Percentiles rank a stretch among this genome's conserved stretches.
These are phyloP conservation scores for Listronotus bonariensis DNA, from an alignment of 1,140 invertebrate genomes.

Conservation along the genomic window DNA sequence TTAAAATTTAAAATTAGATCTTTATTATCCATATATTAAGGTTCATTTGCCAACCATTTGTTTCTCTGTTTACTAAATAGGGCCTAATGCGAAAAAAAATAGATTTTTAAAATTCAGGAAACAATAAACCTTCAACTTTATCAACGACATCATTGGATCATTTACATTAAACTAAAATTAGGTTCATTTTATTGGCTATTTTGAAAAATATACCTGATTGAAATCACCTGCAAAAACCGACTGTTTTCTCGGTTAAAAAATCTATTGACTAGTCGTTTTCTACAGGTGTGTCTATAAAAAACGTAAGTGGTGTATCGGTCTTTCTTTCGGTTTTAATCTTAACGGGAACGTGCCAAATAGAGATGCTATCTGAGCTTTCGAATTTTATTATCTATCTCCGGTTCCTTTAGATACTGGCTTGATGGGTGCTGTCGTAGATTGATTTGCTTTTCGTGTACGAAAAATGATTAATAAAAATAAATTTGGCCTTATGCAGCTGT, in stretches of 20 bases:
- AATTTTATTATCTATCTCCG: slow-evolving; percentile 10
- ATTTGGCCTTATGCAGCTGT: no score
- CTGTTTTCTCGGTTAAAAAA: no score
- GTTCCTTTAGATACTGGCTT: background rate
- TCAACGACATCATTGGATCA: background rate
- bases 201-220: background rate
- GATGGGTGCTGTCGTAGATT: background rate
- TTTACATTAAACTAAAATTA: background rate
- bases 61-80: no score
- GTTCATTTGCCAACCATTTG: no score
- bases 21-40: no score
- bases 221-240: no score
- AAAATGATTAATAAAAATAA: no score
- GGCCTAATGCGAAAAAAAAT: no score
- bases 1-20: no score
- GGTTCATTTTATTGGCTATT: background rate
- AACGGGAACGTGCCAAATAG: slow-evolving; percentile 12
- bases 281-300: no score
- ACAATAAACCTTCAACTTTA: background rate
- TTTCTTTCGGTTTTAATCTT: slow-evolving; percentile 2
- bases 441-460: background rate
- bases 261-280: no score
- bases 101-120: slow-evolving; percentile 3
- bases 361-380: background rate
- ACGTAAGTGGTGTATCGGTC: no score